Evolutionary conservation across 1,140 invertebrate species (phyloP), one percentile per base, ranked within the genome.

Genomic region (Cepaea nemoralis): DNA sequence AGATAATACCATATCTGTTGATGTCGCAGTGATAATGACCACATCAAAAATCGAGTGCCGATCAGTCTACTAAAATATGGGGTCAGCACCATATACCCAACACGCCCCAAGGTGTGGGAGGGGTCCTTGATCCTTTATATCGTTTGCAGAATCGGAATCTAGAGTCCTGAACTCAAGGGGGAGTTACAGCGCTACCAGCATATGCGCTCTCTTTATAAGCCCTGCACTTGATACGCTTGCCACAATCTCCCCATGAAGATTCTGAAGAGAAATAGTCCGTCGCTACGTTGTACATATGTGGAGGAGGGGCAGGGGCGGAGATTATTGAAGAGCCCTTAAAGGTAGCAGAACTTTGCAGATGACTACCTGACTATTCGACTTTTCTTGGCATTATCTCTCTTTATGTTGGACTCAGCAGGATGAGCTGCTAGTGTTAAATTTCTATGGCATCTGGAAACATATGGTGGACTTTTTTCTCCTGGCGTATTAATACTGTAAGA

Each of bases 1-100:
- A 63, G n/a, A 63, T 63, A 63, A 63, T 63, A 63, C n/a, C 33
- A 63, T 63, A 63, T 63, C 59, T 10, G 59, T 48, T 48, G 45
- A 8, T 12, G 45, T n/a, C n/a, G n/a, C n/a, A n/a, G n/a, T n/a
- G n/a, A n/a, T n/a, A n/a, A n/a, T n/a, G n/a, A n/a, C n/a, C n/a
- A n/a, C n/a, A n/a, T n/a, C n/a, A n/a, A n/a, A n/a, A n/a, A n/a
- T n/a, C n/a, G n/a, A n/a, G n/a, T n/a, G n/a, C n/a, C n/a, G n/a
- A n/a, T n/a, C n/a, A n/a, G n/a, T n/a, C n/a, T n/a, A n/a, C n/a
- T n/a, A n/a, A n/a, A n/a, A n/a, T n/a, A n/a, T n/a, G n/a, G n/a
- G n/a, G n/a, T n/a, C n/a, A n/a, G n/a, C n/a, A n/a, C n/a, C n/a
- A n/a, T n/a, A n/a, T n/a, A n/a, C n/a, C n/a, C n/a, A n/a, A n/a